Percentiles rank a stretch among this genome's conserved stretches.
These are phyloP conservation scores for Esox masquinongy DNA, from an alignment of 2,797 vertebrate species.

Conservation along the genomic window DNA sequence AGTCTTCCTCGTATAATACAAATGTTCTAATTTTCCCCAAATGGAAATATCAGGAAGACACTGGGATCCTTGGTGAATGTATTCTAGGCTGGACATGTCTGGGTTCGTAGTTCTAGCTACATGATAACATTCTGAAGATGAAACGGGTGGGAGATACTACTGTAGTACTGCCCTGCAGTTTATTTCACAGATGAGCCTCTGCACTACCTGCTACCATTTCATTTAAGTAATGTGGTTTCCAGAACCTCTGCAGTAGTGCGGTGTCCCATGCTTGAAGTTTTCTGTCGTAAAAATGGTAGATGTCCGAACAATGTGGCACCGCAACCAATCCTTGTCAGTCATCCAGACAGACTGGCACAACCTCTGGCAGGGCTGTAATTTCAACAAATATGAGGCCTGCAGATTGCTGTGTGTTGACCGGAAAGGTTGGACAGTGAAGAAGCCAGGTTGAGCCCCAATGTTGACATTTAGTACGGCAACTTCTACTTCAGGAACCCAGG, in stretches of 20 bases:
- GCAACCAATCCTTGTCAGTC: conserved; percentile 59
- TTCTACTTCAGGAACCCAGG: too few species aligned
- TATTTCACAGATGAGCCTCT: not conserved
- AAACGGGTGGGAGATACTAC: conserved; percentile 54
- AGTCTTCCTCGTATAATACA: conserved; percentile 39
- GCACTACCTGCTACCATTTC: not conserved
- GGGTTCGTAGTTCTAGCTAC: conserved; percentile 49
- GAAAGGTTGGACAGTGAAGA: conserved; percentile 60
- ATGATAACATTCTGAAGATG: conserved; percentile 61
- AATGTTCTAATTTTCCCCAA: conserved; percentile 53
- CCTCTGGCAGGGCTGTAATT: conserved; percentile 68
- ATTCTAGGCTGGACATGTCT: conserved; percentile 34
- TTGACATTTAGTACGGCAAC: conserved; percentile 22
- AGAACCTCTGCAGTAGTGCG: not conserved
- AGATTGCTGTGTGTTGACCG: conserved; percentile 61
- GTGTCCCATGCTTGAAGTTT: conserved; percentile 48
- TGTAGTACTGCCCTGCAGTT: conserved; percentile 21
- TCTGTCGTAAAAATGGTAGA: conserved; percentile 20
- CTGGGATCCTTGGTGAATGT: conserved; percentile 35
- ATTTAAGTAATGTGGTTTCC: not conserved
- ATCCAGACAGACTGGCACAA: conserved; percentile 46
- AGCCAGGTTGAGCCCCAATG: conserved; percentile 22
- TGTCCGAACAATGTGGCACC: not conserved
- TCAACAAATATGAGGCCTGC: conserved; percentile 67
- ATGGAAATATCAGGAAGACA: conserved; percentile 31